A percentile compares a stretch with the other conserved stretches of the same genome.
phyloP scores from a whole-genome alignment of 1,140 invertebrate species.

The Platorchestia sp. region DNA sequence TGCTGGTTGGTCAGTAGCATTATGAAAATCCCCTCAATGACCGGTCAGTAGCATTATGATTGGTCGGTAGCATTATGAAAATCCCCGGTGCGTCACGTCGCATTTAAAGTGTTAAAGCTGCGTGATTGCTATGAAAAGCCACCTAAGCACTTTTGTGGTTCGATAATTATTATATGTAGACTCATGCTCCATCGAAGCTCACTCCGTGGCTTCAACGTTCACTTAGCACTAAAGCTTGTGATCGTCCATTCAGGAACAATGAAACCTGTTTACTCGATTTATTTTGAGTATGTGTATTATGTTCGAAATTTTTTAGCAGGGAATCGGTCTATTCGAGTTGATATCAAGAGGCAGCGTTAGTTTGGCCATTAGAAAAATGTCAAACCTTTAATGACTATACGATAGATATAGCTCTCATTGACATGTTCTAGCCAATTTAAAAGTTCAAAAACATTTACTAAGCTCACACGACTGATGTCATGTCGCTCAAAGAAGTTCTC shows the following conservation, averaged over 20 bases:
- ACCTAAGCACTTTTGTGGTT: too few species aligned
- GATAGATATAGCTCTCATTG: neutral
- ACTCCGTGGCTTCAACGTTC: too few species aligned
- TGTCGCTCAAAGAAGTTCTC: neutral
- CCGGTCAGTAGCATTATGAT: too few species aligned
- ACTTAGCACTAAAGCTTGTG: too few species aligned
- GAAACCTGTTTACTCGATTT: neutral
- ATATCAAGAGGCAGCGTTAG: neutral
- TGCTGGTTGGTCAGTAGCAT: too few species aligned
- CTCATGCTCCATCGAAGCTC: too few species aligned
- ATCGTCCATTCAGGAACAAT: neutral
- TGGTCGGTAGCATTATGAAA: too few species aligned
- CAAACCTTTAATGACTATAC: neutral
- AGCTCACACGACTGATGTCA: neutral
- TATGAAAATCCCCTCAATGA: too few species aligned
- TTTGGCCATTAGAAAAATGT: neutral
- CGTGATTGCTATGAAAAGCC: too few species aligned
- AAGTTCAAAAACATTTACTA: neutral
- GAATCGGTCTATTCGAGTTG: neutral
- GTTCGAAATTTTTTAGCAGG: neutral
- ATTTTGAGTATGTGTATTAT: neutral
- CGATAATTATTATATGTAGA: too few species aligned
- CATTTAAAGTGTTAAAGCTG: too few species aligned
- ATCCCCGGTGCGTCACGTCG: too few species aligned
- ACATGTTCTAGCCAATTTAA: neutral